Percentiles rank a stretch among this genome's conserved stretches.
phyloP scores from a whole-genome alignment of 2,888 invertebrate genomes.

The Neoitamus cyanurus region DNA sequence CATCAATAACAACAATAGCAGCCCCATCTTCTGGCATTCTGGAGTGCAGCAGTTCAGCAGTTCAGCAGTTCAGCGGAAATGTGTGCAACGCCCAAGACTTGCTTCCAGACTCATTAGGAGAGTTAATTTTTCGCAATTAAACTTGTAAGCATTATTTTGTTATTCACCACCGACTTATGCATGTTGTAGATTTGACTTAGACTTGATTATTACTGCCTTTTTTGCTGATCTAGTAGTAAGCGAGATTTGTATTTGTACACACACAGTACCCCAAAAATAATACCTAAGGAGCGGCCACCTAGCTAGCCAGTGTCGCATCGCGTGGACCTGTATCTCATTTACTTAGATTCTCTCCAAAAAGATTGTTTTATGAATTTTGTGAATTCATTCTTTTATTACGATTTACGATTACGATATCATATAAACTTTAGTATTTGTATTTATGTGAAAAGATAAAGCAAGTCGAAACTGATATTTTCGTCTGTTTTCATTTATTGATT shows the following conservation, averaged over 20 bases:
- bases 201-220: constrained; percentile 37
- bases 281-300: neutral
- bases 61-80: neutral
- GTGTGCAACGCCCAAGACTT: neutral
- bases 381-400: constrained; percentile 43
- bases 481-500: neutral
- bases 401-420: constrained; percentile 37
- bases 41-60: neutral
- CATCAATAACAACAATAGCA: neutral
- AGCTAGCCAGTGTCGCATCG: neutral
- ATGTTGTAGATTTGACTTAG: neutral
- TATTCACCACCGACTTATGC: constrained; percentile 23
- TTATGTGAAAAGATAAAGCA: constrained; percentile 33
- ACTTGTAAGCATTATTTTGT: neutral
- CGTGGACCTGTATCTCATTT: constrained; percentile 18
- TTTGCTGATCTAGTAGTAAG: constrained; percentile 2
- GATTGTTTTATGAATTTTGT: constrained; percentile 46
- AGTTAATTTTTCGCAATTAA: neutral
- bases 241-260: neutral
- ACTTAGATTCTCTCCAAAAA: constrained; percentile 46
- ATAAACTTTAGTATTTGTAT: constrained; percentile 46
- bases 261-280: neutral
- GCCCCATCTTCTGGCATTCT: neutral
- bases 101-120: neutral
- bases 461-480: neutral